Base-by-base conservation (phyloP, 2,113 vertebrate genomes). In the Melanocharis versteri region DNA sequence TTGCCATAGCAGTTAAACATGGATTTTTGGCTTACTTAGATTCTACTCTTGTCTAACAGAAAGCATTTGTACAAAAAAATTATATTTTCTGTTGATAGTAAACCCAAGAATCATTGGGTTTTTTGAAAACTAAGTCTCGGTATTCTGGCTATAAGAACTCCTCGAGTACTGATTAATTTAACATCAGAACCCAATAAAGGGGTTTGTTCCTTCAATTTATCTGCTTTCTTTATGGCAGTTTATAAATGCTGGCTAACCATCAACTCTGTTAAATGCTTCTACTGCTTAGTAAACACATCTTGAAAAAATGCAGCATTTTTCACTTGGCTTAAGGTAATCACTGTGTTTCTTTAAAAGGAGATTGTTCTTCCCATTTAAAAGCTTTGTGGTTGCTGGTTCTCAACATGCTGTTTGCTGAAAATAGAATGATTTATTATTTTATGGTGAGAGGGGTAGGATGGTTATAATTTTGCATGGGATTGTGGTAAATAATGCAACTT, bases 251-350 rank as follows among this genome's bases (percentile, higher is more conserved):
- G 83, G 61, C 54, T 82, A 45, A 35, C n/a, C 26, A 44, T 66
- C 75, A 84, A 37, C 86, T 90, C 27, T 82, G 45, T 50, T 87
- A 75, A 92, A 87, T 78, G 78, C 47, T 85, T 92, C 54, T 65
- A 45, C 30, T 79, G 81, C 84, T 92, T 71, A 48, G 57, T 83
- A 92, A 92, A 87, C 14, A 64, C 22, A 27, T 71, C 60, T 60
- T 80, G 72, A 82, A 88, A 91, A 69, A 37, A 62, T 37, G 60
- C 40, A 70, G 24, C 35, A 15, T 56, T 93, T 86, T 91, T 84
- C 18, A 66, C 53, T 93, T 51, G 54, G 80, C 57, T 95, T 95
- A 94, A 95, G 70, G 71, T 92, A 94, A 96, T 93, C 30, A 12
- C 78, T 69, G 13, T 54, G 69, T 92, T 94, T 80, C 85, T 79